These are phyloP conservation scores for Epicauta chinensis DNA, from an alignment of 1,140 invertebrate genomes.

Conservation along the genomic window DNA sequence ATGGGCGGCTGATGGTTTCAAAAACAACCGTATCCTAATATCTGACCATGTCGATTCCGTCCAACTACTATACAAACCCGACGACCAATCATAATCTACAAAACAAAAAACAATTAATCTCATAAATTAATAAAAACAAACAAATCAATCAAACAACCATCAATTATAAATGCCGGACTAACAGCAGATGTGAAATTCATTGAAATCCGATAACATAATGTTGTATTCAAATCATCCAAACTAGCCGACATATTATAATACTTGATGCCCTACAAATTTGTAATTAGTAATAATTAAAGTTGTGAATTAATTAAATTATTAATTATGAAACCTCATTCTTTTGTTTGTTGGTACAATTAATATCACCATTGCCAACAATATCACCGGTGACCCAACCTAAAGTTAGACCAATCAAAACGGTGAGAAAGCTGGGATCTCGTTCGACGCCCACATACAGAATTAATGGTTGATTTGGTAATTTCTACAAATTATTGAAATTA, in stretches of 20 bases:
- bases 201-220: conserved; percentile 65
- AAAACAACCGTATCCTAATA: conserved; percentile 71
- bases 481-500: conserved; percentile 19
- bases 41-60: conserved; percentile 82
- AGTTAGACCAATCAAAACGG: conserved; percentile 48
- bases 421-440: conserved; percentile 37
- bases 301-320: no score
- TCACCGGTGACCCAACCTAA: conserved; percentile 53
- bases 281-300: neutral
- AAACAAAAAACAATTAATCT: conserved; percentile 20
- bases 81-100: conserved; percentile 73
- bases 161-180: conserved; percentile 73
- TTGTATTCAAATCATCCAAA: conserved; percentile 44
- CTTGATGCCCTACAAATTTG: conserved; percentile 43
- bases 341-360: conserved; percentile 33
- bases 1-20: conserved; percentile 64
- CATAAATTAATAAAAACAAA: conserved; percentile 6
- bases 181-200: conserved; percentile 67
- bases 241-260: conserved; percentile 47
- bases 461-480: conserved; percentile 38
- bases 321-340: conserved; percentile 27
- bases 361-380: conserved; percentile 16
- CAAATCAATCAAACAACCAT: conserved; percentile 47
- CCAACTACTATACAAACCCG: conserved; percentile 80
- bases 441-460: conserved; percentile 38